These are phyloP conservation scores for Xerus rutilus DNA, from an alignment of 2,797 vertebrate genomes.

Conservation along the genomic window DNA sequence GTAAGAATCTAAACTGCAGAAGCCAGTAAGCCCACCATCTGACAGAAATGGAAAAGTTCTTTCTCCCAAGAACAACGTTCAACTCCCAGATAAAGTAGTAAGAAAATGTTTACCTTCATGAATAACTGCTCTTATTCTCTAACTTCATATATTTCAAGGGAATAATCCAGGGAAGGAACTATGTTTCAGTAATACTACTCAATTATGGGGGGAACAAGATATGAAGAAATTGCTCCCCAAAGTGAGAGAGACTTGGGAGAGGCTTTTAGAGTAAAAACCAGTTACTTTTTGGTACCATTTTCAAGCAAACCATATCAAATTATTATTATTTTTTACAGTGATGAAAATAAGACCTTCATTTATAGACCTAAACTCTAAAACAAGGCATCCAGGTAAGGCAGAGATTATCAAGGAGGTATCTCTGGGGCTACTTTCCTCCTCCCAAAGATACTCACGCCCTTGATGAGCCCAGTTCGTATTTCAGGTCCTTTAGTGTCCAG, in stretches of 20 bases:
- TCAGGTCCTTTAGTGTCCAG: slow-evolving; percentile 99
- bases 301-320: background rate
- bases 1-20: accelerated
- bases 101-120: background rate
- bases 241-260: background rate
- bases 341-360: background rate
- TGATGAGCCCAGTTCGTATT: slow-evolving; percentile 99
- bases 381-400: accelerated
- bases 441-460: slow-evolving; percentile 92
- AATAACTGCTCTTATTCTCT: background rate
- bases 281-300: background rate
- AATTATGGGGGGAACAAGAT: background rate
- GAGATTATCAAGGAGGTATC: background rate
- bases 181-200: background rate
- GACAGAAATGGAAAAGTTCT: background rate
- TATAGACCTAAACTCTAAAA: background rate
- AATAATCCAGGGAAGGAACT: background rate
- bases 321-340: background rate
- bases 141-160: background rate
- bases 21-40: background rate
- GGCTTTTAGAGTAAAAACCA: background rate
- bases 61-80: background rate
- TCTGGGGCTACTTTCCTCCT: background rate
- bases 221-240: background rate
- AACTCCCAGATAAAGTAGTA: background rate